A percentile compares a stretch with the other conserved stretches of the same genome.
These are phyloP conservation scores for Drosophila yakuba DNA, from an alignment of 1,140 invertebrate species.

Conservation along the genomic window DNA sequence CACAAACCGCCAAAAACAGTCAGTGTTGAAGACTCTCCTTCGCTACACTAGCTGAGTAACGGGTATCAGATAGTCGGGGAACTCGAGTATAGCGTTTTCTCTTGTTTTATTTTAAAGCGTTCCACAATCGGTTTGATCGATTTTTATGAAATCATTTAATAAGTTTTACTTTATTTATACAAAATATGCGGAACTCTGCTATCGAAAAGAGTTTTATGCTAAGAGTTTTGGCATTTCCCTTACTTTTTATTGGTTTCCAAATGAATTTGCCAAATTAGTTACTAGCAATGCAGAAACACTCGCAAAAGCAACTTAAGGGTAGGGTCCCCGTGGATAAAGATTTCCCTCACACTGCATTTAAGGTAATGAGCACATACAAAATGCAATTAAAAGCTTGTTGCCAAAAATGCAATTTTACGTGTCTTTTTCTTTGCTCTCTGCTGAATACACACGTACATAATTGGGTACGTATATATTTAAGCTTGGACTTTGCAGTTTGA, in stretches of 20 bases:
- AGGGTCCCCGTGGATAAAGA: background rate
- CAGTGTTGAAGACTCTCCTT: too few species aligned
- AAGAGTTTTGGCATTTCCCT: background rate
- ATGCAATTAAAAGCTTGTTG: constrained; percentile 81
- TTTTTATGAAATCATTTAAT: too few species aligned
- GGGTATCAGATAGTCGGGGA: too few species aligned
- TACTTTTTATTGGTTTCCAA: constrained; percentile 1
- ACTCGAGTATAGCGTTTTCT: too few species aligned
- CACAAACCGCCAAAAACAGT: too few species aligned
- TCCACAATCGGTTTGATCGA: background rate
- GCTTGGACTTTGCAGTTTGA: constrained; percentile 37
- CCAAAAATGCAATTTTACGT: constrained; percentile 76
- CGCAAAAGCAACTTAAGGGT: constrained; percentile 1
- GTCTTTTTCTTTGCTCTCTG: constrained; percentile 38
- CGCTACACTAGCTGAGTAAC: too few species aligned
- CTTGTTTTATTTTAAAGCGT: too few species aligned
- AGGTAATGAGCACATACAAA: constrained; percentile 82
- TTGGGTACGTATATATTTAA: constrained; percentile 31
- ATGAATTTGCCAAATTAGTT: constrained; percentile 53
- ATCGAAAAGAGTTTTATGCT: background rate
- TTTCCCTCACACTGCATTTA: constrained; percentile 53
- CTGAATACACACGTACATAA: constrained; percentile 24
- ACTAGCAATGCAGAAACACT: constrained; percentile 26
- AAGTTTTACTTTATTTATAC: too few species aligned
- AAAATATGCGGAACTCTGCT: too few species aligned